Percentiles rank a stretch among this genome's conserved stretches.
Evolutionary conservation across 2,797 vertebrate species (phyloP).

Genomic region (Momotus momota): DNA sequence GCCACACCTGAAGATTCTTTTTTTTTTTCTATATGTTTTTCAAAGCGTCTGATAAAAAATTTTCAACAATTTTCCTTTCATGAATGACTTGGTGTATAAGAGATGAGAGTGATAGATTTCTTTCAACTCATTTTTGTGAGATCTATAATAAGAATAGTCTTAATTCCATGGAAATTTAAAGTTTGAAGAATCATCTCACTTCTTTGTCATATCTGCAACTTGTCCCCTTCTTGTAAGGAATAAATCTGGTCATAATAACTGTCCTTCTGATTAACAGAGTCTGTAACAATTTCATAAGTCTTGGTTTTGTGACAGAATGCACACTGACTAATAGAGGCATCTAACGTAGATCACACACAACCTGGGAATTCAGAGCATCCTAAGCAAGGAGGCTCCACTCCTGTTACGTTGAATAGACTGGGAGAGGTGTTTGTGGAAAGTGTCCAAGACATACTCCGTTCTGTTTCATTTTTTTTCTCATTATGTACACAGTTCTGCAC

Average conservation of each 20-base stretch:
- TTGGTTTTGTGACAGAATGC: background rate
- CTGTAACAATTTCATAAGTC: background rate
- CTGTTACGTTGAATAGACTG: background rate
- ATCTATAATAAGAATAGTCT: background rate
- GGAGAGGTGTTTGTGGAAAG: background rate
- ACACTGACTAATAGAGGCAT: background rate
- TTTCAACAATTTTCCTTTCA: slow-evolving; percentile 39
- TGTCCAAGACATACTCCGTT: background rate
- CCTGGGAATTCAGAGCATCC: background rate
- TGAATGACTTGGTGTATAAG: slow-evolving; percentile 40
- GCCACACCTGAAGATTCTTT: background rate
- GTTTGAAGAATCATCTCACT: background rate
- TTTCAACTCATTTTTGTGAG: slow-evolving; percentile 56
- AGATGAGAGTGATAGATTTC: background rate
- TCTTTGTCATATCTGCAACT: background rate
- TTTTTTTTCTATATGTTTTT: background rate
- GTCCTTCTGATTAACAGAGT: background rate
- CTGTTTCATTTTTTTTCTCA: background rate
- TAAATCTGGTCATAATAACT: background rate
- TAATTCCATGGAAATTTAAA: background rate
- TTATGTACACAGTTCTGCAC: background rate
- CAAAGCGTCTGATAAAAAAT: slow-evolving; percentile 21
- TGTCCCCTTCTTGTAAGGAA: background rate
- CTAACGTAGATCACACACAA: accelerated
- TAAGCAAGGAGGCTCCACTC: background rate